Evolutionary conservation across 1,140 invertebrate genomes (phyloP), one percentile per base, ranked within the genome.

Genomic region (Megalonaias nervosa): DNA sequence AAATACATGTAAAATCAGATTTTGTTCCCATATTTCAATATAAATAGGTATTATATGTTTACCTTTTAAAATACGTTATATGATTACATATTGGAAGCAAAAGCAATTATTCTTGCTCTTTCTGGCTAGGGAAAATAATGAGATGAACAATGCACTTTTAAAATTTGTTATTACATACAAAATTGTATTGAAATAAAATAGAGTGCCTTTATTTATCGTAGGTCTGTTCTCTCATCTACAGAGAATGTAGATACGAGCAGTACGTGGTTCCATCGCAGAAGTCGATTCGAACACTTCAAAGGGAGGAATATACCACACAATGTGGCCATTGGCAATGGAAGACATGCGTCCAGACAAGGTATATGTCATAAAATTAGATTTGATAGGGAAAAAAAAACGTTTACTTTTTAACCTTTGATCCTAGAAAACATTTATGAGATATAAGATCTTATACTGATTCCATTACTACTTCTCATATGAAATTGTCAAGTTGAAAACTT

Each of bases 341-440:
- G 31, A 73, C 60, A 26, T 78, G 76, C 48, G 60, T 78, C 56
- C 66, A 78, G 69, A 73, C 76, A 48, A 78, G 76, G 76, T 78
- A 62, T 14, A 55, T 12, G 21, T 19, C 12, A 57, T 16, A 4
- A 57, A 15, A 31, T 17, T 71, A 21, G 14, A 65, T 58, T 4
- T 65, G 16, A 56, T n/a, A 6, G 26, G 23, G n/a, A 6, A 17
- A 9, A 15, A 9, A 58, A 57, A 17, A 11, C 57, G 12, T 19
- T 17, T 67, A 11, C 16, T 17, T 23, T 13, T 14, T 15, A n/a
- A 48, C 56, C 6, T 61, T 23, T 57, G 48, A n/a, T 13, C 19
- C 6, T 57, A 59, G 56, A 19, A 13, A 56, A 57, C 15, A 57
- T 67, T 19, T 67, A 26, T 31, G 60, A 19, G 64, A 12, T 15